phyloP scores from a whole-genome alignment of 92 coral and sea anemone genomes.

The Parazoanthus swiftii region DNA sequence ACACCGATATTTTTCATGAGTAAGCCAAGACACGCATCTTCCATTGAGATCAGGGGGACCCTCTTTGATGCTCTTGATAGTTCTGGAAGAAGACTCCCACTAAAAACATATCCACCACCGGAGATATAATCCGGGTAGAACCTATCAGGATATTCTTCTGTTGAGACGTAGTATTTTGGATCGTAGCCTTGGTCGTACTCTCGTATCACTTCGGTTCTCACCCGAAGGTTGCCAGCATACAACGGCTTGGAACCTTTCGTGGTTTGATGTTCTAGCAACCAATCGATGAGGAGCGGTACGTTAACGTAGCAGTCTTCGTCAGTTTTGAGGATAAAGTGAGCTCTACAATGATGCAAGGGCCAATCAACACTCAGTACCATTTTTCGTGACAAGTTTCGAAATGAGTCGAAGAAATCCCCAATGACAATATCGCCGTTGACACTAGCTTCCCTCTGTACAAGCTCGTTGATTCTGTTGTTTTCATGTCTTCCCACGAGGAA shows the following conservation, averaged over 20 bases:
- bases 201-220: not conserved
- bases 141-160: not conserved
- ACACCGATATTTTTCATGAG: slow-evolving; percentile 56
- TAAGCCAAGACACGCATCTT: slow-evolving; percentile 74
- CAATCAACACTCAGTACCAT: slow-evolving; percentile 46
- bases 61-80: slow-evolving; percentile 52
- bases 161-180: slow-evolving; percentile 2
- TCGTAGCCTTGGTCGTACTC: not conserved
- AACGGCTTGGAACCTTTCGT: slow-evolving; percentile 18
- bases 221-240: not conserved
- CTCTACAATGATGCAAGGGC: slow-evolving; percentile 43
- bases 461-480: slow-evolving; percentile 20
- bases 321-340: slow-evolving; percentile 52
- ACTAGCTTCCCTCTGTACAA: slow-evolving; percentile 36
- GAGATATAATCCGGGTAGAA: slow-evolving; percentile 53
- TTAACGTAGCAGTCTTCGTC: slow-evolving; percentile 60
- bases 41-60: slow-evolving; percentile 63
- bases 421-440: slow-evolving; percentile 42
- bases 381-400: slow-evolving; percentile 49
- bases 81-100: slow-evolving; percentile 59
- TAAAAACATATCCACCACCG: slow-evolving; percentile 77
- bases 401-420: slow-evolving; percentile 50
- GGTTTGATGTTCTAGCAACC: slow-evolving; percentile 34
- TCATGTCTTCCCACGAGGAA: slow-evolving; percentile 47
- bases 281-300: slow-evolving; percentile 32